Evolutionary conservation across 2,113 vertebrate genomes (phyloP).

Genomic region (Megaptera novaeangliae): DNA sequence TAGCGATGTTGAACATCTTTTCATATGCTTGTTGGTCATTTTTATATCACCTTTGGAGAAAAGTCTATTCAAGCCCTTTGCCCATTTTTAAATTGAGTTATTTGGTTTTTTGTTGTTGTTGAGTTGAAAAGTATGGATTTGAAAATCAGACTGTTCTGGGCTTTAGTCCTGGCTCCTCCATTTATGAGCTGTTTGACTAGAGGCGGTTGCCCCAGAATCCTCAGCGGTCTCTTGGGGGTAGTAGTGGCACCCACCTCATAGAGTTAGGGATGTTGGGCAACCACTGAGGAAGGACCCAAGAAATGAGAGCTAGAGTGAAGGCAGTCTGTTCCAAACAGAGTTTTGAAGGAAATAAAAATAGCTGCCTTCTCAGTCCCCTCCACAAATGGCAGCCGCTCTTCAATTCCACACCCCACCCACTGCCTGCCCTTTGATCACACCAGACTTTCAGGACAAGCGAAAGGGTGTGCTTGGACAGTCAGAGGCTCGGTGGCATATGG

Average conservation of each 20-base stretch:
- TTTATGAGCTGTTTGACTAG: background rate
- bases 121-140: background rate
- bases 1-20: background rate
- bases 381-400: background rate
- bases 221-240: accelerated
- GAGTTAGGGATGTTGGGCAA: background rate
- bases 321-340: background rate
- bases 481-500: background rate
- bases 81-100: background rate
- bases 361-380: background rate
- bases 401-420: accelerated
- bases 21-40: background rate
- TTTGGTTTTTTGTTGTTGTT: background rate
- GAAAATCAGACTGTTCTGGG: background rate
- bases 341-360: background rate
- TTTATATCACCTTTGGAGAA: background rate
- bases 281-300: background rate
- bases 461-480: background rate
- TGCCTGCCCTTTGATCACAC: background rate
- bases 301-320: background rate
- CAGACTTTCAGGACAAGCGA: background rate
- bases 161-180: background rate
- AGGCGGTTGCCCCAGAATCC: too few relatives aligned
- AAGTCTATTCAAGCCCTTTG: background rate
- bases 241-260: background rate